phyloP scores from a whole-genome alignment of 2,797 vertebrate species.

The Karalla daura region DNA sequence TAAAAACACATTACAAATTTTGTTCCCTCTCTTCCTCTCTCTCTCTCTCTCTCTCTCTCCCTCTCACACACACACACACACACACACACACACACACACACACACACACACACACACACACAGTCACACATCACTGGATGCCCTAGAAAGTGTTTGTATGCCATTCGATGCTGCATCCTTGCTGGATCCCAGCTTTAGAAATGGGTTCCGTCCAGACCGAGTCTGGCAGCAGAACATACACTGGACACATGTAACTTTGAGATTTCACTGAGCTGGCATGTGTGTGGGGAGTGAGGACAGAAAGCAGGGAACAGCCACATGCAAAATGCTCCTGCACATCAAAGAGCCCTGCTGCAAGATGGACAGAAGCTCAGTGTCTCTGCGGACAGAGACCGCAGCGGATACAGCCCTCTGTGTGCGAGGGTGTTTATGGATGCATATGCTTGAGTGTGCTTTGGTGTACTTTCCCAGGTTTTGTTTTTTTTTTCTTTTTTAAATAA shows the following conservation, averaged over 20 bases:
- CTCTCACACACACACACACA: neutral
- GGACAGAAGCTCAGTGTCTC: constrained; percentile 72
- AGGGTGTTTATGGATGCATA: neutral
- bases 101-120: neutral
- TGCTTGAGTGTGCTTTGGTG: neutral
- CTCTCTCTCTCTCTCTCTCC: constrained; percentile 32
- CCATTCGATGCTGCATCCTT: constrained; percentile 51
- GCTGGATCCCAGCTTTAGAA: constrained; percentile 58
- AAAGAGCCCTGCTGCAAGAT: constrained; percentile 54
- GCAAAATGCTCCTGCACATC: constrained; percentile 63
- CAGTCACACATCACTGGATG: constrained; percentile 25
- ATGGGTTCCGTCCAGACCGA: constrained; percentile 59
- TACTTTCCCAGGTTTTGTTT: neutral
- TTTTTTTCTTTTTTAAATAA: neutral
- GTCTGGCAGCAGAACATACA: constrained; percentile 69
- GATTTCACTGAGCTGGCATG: constrained; percentile 60
- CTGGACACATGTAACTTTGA: constrained; percentile 73
- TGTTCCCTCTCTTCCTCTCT: too few species aligned
- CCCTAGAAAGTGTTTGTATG: constrained; percentile 47
- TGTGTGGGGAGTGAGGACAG: constrained; percentile 51
- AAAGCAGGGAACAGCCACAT: constrained; percentile 53
- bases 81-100: neutral
- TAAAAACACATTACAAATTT: too few species aligned
- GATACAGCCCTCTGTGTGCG: constrained; percentile 5
- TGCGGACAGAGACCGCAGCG: constrained; percentile 62